These are phyloP conservation scores for Diceros bicornis DNA, from an alignment of 2,797 vertebrate genomes.

Conservation along the genomic window DNA sequence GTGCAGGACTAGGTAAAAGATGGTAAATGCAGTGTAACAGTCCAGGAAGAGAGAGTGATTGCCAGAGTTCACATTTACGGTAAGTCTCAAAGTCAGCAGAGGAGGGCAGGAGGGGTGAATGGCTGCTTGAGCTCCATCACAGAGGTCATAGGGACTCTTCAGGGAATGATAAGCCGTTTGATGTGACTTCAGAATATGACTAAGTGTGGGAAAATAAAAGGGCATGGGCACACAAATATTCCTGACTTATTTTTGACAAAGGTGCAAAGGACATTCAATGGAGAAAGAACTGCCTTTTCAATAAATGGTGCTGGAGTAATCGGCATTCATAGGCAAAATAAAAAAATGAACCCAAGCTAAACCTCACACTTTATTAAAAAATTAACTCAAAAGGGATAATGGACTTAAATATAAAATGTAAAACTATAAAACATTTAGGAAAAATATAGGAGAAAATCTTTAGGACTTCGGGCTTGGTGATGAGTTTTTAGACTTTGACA, in stretches of 20 bases:
- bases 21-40: too few species aligned
- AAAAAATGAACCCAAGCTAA: background rate
- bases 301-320: background rate
- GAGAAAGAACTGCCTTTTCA: background rate
- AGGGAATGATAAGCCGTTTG: background rate
- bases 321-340: background rate
- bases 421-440: background rate
- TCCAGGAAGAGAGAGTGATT: background rate
- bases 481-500: slow-evolving; percentile 14
- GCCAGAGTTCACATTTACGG: too few species aligned
- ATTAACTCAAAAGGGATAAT: background rate
- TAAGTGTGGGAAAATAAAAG: background rate
- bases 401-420: background rate
- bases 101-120: background rate
- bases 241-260: background rate
- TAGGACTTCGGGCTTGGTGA: background rate
- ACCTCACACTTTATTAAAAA: background rate
- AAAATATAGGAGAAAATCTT: background rate
- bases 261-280: background rate
- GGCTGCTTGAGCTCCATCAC: background rate
- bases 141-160: background rate
- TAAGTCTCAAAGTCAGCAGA: background rate
- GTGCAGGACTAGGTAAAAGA: background rate
- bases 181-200: background rate
- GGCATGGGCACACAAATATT: background rate